Evolutionary conservation across 2,797 vertebrate species (phyloP), one percentile per base, ranked within the genome.

Genomic region (Trachurus trachurus): DNA sequence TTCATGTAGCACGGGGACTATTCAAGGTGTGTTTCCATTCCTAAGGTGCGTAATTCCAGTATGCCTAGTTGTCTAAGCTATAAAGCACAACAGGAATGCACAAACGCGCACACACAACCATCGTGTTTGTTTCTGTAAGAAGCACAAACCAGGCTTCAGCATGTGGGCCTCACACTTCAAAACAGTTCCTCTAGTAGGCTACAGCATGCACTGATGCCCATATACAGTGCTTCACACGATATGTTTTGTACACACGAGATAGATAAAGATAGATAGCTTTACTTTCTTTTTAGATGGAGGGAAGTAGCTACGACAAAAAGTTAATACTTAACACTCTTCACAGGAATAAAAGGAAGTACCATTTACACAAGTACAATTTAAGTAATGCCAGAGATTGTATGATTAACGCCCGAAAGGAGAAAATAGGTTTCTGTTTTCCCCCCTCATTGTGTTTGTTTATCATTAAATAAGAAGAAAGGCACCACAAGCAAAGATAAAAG

Each of bases 301-400:
- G 42, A 39, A 57, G 15, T 10, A 39, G 39, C 10, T 39, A 10
- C 0, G 29, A 59, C 3, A n/a, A 40, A 65, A 64, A 47, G 74
- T 66, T 45, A 4, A 66, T 60, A 77, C 62, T 60, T 68, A 79
- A 74, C 72, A 1, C 19, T 4, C 1, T 15, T 57, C 17, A 53
- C 21, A 47, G 22, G 17, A n/a, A 39, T 31, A 71, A 13, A 16
- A 64, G 53, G 57, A 72, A 74, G 45, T 72, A 1, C 2, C 26
- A 15, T 47, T 42, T 7, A 52, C 22, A 66, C 26, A 58, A 50
- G 9, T 42, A 7, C 6, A 3, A 39, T 50, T 60, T 16, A 17
- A 26, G 40, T 58, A 50, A 64, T 0, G 0, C 47, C 64, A 54
- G 6, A 34, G 5, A 37, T 42, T 31, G 54, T 6, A 15, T 39